Percentiles rank a stretch among this genome's conserved stretches.
phyloP scores from a whole-genome alignment of 2,888 invertebrate genomes.

The Teinopalpus imperialis region DNA sequence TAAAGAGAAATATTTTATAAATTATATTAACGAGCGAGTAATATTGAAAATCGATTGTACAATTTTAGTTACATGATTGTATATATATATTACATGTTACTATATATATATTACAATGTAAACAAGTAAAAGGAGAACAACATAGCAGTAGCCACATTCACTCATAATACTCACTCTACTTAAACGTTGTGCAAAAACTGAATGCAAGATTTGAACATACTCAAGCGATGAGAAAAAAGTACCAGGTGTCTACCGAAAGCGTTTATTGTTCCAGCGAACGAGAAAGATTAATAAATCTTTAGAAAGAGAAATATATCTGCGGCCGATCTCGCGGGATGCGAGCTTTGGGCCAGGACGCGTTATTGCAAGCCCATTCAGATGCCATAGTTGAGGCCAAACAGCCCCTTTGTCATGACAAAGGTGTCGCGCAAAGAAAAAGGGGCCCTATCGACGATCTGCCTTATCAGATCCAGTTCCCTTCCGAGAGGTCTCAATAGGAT shows the following conservation, averaged over 20 bases:
- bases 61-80: no score
- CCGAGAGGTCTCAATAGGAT: slow-evolving; percentile 79
- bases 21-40: not conserved
- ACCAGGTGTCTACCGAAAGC: slow-evolving; percentile 77
- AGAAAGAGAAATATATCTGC: slow-evolving; percentile 72
- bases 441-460: slow-evolving; percentile 77
- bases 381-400: slow-evolving; percentile 78
- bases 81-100: no score
- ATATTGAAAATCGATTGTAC: not conserved
- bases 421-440: slow-evolving; percentile 81
- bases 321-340: slow-evolving; percentile 78
- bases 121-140: slow-evolving; percentile 20
- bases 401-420: slow-evolving; percentile 80
- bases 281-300: slow-evolving; percentile 80
- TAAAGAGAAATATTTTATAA: not conserved
- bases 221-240: slow-evolving; percentile 68
- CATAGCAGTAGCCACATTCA: slow-evolving; percentile 49
- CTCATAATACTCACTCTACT: slow-evolving; percentile 56
- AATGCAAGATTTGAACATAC: slow-evolving; percentile 58
- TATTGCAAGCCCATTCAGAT: slow-evolving; percentile 81
- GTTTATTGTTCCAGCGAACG: slow-evolving; percentile 75
- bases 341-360: slow-evolving; percentile 72
- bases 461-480: slow-evolving; percentile 81
- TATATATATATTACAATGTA: no score
- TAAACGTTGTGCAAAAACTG: slow-evolving; percentile 60